Conservation (phyloP, 2,888 invertebrate species). For the Teleiodes luculella region DNA sequence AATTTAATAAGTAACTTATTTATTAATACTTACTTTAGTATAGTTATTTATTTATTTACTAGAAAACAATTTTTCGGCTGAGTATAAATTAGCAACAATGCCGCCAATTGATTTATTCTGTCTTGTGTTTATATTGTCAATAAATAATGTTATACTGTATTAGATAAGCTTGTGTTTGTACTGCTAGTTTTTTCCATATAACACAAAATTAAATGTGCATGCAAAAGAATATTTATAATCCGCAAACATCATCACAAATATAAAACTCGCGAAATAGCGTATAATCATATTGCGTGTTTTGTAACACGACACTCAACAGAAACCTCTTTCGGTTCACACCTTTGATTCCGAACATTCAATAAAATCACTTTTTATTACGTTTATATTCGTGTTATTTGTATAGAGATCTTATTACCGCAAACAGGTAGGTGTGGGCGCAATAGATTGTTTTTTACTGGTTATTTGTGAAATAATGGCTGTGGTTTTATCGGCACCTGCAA, state of each 20-base stretch:
- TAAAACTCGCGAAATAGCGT: conserved; percentile 57
- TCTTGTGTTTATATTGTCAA: too few relatives aligned
- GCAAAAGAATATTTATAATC: not conserved
- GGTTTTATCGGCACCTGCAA: conserved; percentile 17
- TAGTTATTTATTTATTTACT: too few relatives aligned
- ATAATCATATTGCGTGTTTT: conserved; percentile 68
- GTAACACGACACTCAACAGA: conserved; percentile 54
- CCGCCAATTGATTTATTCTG: too few relatives aligned
- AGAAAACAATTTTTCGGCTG: too few relatives aligned
- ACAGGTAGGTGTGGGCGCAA: conserved; percentile 58
- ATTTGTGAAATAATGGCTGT: conserved; percentile 22
- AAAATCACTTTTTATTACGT: conserved; percentile 53
- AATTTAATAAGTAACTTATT: too few relatives aligned
- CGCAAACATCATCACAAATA: conserved; percentile 13
- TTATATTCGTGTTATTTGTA: conserved; percentile 53
- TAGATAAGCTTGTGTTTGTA: too few relatives aligned
- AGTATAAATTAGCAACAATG: too few relatives aligned
- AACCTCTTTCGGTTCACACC: conserved; percentile 51
- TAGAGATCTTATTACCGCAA: conserved; percentile 52
- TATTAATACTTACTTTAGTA: too few relatives aligned
- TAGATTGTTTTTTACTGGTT: conserved; percentile 46
- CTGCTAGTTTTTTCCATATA: too few relatives aligned
- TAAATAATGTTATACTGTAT: too few relatives aligned
- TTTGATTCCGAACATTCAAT: conserved; percentile 35
- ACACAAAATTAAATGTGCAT: too few relatives aligned